phyloP scores from a whole-genome alignment of 2,113 vertebrate genomes.

The Mesoclemmys tuberculata region DNA sequence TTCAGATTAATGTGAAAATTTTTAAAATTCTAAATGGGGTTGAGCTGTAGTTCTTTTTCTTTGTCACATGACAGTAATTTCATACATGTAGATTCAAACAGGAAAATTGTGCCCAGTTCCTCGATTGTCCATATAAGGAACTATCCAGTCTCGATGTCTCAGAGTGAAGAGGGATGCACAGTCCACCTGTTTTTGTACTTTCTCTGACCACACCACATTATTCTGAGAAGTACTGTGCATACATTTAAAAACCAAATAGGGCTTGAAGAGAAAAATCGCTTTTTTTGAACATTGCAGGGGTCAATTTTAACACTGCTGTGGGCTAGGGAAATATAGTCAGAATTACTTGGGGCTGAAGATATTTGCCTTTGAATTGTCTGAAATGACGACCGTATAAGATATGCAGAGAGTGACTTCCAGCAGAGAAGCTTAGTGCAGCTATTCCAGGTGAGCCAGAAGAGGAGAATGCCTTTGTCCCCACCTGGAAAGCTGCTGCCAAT shows the following conservation, averaged over 20 bases:
- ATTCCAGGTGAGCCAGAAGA: slow-evolving; percentile 21
- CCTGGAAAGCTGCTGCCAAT: neutral
- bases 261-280: slow-evolving; percentile 56
- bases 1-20: slow-evolving; percentile 64
- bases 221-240: slow-evolving; percentile 45
- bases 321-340: slow-evolving; percentile 28
- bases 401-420: slow-evolving; percentile 54
- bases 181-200: slow-evolving; percentile 26
- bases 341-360: slow-evolving; percentile 58
- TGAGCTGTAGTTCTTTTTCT: slow-evolving; percentile 61
- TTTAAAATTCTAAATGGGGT: slow-evolving; percentile 70
- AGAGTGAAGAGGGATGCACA: neutral
- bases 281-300: slow-evolving; percentile 64
- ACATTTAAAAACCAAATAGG: slow-evolving; percentile 70
- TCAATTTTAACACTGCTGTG: slow-evolving; percentile 64
- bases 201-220: slow-evolving; percentile 39
- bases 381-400: slow-evolving; percentile 56
- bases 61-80: slow-evolving; percentile 54
- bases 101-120: slow-evolving; percentile 24
- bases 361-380: slow-evolving; percentile 62
- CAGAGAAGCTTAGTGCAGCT: slow-evolving; percentile 36
- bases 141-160: neutral
- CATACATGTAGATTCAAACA: slow-evolving; percentile 34
- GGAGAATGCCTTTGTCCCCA: neutral
- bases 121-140: neutral